phyloP scores from a whole-genome alignment of 2,113 vertebrate genomes.

The Oceanites oceanicus region DNA sequence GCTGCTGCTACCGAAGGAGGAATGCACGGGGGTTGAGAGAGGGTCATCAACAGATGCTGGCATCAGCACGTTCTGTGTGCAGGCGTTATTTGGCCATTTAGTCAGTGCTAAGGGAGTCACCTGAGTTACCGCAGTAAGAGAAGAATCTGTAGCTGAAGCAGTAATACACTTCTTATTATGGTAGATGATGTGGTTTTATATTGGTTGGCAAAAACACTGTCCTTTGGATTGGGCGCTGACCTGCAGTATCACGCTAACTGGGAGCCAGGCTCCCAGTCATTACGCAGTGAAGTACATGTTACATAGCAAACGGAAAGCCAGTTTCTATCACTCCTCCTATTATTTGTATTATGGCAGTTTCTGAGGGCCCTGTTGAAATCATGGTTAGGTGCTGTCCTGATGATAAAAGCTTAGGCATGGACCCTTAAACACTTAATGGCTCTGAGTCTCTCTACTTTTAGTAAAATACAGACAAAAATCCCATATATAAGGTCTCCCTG shows the following conservation, averaged over 20 bases:
- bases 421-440: background rate
- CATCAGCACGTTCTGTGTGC: background rate
- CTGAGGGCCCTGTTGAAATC: background rate
- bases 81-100: background rate
- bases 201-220: background rate
- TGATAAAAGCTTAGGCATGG: background rate
- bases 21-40: background rate
- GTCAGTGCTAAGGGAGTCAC: background rate
- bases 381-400: background rate
- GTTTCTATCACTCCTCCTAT: background rate
- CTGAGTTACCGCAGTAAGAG: background rate
- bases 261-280: background rate
- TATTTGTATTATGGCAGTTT: background rate
- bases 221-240: background rate
- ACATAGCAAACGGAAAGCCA: background rate
- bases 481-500: background rate
- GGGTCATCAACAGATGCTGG: background rate
- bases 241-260: too few relatives aligned
- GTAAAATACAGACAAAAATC: background rate
- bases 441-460: background rate
- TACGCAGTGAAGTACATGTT: rapidly evolving
- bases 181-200: background rate
- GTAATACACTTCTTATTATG: too few relatives aligned
- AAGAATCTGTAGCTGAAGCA: background rate
- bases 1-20: background rate